Conservation (phyloP, 2,113 vertebrate genomes). For the Stictonetta naevosa region DNA sequence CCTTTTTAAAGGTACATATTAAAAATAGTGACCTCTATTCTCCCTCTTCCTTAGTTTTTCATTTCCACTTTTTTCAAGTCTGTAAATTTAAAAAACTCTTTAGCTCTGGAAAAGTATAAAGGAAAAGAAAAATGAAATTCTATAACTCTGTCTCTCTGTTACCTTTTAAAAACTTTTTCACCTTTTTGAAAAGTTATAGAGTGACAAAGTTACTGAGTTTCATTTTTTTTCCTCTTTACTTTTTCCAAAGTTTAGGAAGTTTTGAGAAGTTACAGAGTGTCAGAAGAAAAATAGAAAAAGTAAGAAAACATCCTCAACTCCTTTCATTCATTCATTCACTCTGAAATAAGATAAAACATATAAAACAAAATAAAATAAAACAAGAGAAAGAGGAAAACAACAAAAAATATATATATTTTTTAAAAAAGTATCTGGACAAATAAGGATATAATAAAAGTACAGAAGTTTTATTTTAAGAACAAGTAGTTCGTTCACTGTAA, state of each 20-base stretch:
- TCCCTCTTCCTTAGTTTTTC: neutral
- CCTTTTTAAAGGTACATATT: neutral
- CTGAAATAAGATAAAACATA: neutral
- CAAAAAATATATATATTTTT: neutral
- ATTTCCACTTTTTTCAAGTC: neutral
- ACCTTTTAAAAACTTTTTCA: neutral
- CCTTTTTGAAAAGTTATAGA: neutral
- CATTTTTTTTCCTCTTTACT: neutral
- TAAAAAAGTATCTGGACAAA: neutral
- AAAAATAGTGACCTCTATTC: neutral
- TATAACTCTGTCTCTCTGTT: neutral
- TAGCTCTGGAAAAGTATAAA: neutral
- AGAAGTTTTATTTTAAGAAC: neutral
- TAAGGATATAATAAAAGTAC: neutral
- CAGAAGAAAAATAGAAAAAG: neutral
- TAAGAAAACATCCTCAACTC: rapidly evolving
- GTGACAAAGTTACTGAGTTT: neutral
- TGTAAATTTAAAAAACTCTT: neutral
- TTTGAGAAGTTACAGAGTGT: neutral
- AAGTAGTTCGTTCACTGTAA: neutral
- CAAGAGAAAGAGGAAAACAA: neutral
- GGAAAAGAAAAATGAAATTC: neutral
- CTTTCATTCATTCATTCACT: neutral
- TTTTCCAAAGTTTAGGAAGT: neutral
- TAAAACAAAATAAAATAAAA: neutral